Percentiles rank a stretch among this genome's conserved stretches.
Evolutionary conservation across 2,113 vertebrate genomes (phyloP).

Genomic region (Antigone vipio): DNA sequence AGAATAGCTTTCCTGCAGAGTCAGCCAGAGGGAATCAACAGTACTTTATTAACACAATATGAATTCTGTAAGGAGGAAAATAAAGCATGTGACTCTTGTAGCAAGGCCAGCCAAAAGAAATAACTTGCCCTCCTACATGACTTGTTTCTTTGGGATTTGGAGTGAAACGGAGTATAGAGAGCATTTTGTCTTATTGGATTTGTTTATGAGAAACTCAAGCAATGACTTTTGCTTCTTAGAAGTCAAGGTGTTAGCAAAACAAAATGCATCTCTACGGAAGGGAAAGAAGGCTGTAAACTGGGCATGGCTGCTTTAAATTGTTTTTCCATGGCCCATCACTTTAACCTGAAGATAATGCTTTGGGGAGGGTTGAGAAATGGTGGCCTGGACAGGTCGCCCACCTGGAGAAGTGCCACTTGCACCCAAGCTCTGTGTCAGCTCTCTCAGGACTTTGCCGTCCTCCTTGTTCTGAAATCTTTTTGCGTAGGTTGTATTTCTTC

Average conservation of each 20-base stretch:
- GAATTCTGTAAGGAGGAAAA: constrained; percentile 55
- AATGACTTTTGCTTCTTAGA: neutral
- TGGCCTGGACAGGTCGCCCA: neutral
- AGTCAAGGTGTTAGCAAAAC: neutral
- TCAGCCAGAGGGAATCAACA: constrained; percentile 47
- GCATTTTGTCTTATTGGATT: neutral
- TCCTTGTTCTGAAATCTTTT: neutral
- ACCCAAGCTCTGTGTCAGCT: neutral
- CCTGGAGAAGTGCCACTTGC: neutral
- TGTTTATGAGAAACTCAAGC: neutral
- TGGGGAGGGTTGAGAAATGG: neutral
- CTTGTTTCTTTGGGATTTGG: constrained; percentile 2
- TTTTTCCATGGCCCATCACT: neutral
- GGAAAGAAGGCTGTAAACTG: neutral
- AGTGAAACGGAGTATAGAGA: neutral
- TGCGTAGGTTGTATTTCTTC: neutral
- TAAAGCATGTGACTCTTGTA: constrained; percentile 27
- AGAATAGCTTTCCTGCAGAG: constrained; percentile 44
- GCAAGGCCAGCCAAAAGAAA: constrained; percentile 44
- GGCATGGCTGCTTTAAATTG: neutral
- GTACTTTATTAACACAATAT: constrained; percentile 65
- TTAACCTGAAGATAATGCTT: neutral
- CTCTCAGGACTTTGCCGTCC: neutral
- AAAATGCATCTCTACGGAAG: neutral
- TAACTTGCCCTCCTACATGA: constrained; percentile 39